Evolutionary conservation across 2,113 vertebrate genomes (phyloP).

Genomic region (Heptranchias perlo): DNA sequence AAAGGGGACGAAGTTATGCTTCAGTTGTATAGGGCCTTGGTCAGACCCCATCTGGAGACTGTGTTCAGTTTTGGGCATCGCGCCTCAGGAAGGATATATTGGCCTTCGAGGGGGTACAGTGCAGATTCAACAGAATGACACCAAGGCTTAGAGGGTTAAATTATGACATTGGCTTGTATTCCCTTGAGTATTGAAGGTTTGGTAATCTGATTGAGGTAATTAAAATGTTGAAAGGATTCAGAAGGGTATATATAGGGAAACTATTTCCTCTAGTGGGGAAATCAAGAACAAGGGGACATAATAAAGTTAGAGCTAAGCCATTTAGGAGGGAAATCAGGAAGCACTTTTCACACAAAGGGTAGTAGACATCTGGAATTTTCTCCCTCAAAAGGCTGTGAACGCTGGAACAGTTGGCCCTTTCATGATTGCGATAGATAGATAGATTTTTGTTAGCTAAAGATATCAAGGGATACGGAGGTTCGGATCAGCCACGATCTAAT

Average conservation of each 20-base stretch:
- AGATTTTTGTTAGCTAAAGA: background rate
- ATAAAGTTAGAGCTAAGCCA: background rate
- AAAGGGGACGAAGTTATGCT: background rate
- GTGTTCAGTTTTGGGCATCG: background rate
- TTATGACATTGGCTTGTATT: background rate
- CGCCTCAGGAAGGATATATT: background rate
- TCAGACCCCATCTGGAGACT: background rate
- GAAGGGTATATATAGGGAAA: background rate
- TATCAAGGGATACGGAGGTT: background rate
- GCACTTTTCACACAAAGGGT: background rate
- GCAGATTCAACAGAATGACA: background rate
- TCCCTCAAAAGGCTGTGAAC: background rate
- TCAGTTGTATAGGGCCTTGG: background rate
- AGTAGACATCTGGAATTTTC: background rate
- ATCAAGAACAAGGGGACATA: background rate
- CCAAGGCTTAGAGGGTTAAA: background rate
- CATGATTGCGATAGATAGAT: background rate
- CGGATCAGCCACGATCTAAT: too few relatives aligned
- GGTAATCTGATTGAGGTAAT: background rate
- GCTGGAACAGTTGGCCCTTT: background rate
- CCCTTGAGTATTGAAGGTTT: too few relatives aligned
- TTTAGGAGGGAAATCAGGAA: background rate
- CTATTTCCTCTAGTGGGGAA: background rate
- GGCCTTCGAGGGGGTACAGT: background rate
- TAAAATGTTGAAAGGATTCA: background rate